phyloP scores from a whole-genome alignment of 2,113 vertebrate genomes.

The Laterallus jamaicensis region DNA sequence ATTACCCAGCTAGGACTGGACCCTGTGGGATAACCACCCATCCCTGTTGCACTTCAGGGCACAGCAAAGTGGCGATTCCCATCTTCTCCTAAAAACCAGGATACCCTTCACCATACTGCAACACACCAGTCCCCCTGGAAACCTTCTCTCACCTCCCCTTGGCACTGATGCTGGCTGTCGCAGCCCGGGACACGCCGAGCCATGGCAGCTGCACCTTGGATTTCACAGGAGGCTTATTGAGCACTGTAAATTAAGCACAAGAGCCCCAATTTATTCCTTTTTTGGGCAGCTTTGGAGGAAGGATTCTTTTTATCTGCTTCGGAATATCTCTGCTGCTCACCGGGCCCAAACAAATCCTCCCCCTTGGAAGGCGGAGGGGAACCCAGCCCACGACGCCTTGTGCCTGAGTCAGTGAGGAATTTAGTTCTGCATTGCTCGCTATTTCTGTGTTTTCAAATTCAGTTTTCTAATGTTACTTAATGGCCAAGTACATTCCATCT shows the following conservation, averaged over 20 bases:
- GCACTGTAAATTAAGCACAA: neutral
- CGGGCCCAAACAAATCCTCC: neutral
- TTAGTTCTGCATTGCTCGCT: neutral
- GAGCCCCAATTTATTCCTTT: conserved; percentile 33
- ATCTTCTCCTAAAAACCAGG: fast-evolving
- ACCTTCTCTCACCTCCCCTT: neutral
- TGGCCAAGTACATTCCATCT: neutral
- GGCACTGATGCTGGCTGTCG: neutral
- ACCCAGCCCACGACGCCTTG: neutral
- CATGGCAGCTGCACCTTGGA: neutral
- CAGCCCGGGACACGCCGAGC: neutral
- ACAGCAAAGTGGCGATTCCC: fast-evolving
- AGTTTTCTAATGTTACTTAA: neutral
- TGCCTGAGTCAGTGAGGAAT: neutral
- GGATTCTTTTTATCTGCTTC: neutral
- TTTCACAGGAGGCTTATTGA: neutral
- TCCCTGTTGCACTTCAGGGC: fast-evolving
- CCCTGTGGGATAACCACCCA: too few species aligned
- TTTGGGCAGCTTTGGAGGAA: neutral
- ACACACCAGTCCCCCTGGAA: fast-evolving
- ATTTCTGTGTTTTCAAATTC: neutral
- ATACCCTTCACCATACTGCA: fast-evolving
- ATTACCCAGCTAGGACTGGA: neutral
- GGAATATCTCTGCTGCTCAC: neutral
- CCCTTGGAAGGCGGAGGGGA: neutral